Percentiles rank a stretch among this genome's conserved stretches.
Conservation (phyloP, 2,797 vertebrate genomes). For the Microctenopoma lineatum region DNA sequence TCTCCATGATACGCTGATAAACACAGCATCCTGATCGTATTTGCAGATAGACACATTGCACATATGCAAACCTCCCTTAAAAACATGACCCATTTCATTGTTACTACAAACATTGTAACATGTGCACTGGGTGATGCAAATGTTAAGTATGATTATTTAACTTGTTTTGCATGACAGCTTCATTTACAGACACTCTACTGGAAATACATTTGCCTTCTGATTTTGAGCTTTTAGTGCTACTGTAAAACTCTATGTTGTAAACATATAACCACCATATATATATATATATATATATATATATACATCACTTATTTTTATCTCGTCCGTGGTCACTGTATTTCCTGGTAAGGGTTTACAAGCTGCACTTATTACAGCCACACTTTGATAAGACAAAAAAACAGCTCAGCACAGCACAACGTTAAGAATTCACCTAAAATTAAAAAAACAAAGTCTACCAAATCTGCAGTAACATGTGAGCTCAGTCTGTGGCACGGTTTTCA, state of each 20-base stretch:
- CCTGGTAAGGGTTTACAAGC: slow-evolving; percentile 20
- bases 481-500: neutral
- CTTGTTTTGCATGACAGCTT: slow-evolving; percentile 15
- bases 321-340: slow-evolving; percentile 12
- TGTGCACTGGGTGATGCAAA: slow-evolving; percentile 6
- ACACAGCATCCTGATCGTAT: neutral
- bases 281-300: neutral
- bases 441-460: neutral
- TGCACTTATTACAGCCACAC: neutral
- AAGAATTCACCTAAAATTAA: neutral
- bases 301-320: slow-evolving; percentile 6
- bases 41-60: neutral
- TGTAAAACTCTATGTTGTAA: slow-evolving; percentile 1
- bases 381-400: slow-evolving; percentile 9
- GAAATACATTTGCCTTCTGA: neutral
- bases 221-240: neutral
- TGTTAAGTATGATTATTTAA: neutral
- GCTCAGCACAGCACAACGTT: neutral
- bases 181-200: neutral
- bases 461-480: neutral
- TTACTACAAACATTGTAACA: neutral
- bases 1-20: neutral
- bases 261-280: neutral
- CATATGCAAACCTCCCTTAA: neutral
- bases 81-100: neutral